A percentile compares a stretch with the other conserved stretches of the same genome.
phyloP scores from a whole-genome alignment of 2,797 vertebrate genomes.

The Iguana delicatissima region DNA sequence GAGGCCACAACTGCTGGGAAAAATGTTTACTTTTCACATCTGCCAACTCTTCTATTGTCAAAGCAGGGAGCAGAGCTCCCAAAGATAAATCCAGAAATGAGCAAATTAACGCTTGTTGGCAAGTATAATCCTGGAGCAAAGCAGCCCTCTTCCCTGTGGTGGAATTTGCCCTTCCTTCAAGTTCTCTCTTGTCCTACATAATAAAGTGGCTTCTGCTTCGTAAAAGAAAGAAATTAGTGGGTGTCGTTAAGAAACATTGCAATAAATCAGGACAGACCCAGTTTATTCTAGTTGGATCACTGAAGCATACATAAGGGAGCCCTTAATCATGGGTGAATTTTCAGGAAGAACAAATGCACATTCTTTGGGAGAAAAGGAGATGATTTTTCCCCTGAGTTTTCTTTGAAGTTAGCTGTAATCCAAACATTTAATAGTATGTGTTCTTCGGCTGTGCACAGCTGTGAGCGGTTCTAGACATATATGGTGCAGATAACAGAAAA shows the following conservation, averaged over 20 bases:
- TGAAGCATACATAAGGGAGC: constrained; percentile 55
- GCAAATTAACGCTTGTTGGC: constrained; percentile 72
- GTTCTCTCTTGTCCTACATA: constrained; percentile 63
- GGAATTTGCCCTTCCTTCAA: constrained; percentile 66
- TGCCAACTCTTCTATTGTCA: constrained; percentile 79
- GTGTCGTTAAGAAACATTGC: constrained; percentile 57
- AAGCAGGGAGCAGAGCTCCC: constrained; percentile 61
- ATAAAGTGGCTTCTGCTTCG: constrained; percentile 59
- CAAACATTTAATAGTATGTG: neutral
- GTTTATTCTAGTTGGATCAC: constrained; percentile 39
- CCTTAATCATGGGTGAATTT: constrained; percentile 36
- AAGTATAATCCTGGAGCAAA: constrained; percentile 60
- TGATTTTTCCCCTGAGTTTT: neutral
- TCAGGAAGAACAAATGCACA: neutral
- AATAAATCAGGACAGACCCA: constrained; percentile 58
- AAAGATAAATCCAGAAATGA: constrained; percentile 75
- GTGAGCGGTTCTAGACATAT: neutral
- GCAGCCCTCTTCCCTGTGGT: constrained; percentile 58
- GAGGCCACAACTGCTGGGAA: constrained; percentile 68
- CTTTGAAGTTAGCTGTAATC: too few species aligned
- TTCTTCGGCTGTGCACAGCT: neutral
- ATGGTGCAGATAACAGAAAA: neutral
- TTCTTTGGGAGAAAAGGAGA: constrained; percentile 12
- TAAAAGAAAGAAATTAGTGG: constrained; percentile 58
- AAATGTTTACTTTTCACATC: constrained; percentile 79